phyloP scores from a whole-genome alignment of 2,113 vertebrate species.

The Otus sunia region DNA sequence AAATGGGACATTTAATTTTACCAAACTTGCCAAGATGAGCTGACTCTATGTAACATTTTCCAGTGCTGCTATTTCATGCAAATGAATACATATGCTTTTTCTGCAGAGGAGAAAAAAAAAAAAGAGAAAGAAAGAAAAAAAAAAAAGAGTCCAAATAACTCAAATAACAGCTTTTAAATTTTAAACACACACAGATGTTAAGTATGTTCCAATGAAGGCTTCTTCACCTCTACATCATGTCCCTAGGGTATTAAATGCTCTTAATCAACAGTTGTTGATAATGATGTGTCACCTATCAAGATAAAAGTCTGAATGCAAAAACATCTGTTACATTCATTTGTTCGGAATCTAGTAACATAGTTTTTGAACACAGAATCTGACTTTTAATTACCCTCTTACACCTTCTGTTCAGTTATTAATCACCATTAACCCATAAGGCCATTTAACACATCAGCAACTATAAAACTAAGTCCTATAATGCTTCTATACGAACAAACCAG shows the following conservation, averaged over 20 bases:
- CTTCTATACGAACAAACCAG: not conserved
- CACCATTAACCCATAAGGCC: not conserved
- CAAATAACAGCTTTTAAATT: slow-evolving; percentile 9
- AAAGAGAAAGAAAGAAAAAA: fast-evolving
- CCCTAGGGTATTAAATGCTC: slow-evolving; percentile 9
- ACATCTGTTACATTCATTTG: slow-evolving; percentile 48
- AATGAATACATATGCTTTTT: not conserved
- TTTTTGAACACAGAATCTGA: slow-evolving; percentile 32
- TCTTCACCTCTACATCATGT: not conserved
- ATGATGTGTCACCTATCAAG: slow-evolving; percentile 49
- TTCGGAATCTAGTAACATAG: slow-evolving; percentile 23
- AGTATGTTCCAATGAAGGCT: not conserved
- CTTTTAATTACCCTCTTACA: slow-evolving; percentile 42
- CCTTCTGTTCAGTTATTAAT: slow-evolving; percentile 15
- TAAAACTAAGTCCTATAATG: not conserved
- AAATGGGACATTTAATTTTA: not conserved
- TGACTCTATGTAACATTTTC: not conserved
- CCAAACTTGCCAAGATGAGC: not conserved
- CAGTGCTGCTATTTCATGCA: not conserved
- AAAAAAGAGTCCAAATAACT: not conserved
- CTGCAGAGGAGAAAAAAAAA: not conserved
- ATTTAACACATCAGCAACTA: not conserved
- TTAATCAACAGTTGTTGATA: slow-evolving; percentile 56
- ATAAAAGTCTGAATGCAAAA: slow-evolving; percentile 50
- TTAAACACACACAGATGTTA: not conserved